Evolutionary conservation across 2,113 vertebrate species (phyloP).

Genomic region (Marmota monax): DNA sequence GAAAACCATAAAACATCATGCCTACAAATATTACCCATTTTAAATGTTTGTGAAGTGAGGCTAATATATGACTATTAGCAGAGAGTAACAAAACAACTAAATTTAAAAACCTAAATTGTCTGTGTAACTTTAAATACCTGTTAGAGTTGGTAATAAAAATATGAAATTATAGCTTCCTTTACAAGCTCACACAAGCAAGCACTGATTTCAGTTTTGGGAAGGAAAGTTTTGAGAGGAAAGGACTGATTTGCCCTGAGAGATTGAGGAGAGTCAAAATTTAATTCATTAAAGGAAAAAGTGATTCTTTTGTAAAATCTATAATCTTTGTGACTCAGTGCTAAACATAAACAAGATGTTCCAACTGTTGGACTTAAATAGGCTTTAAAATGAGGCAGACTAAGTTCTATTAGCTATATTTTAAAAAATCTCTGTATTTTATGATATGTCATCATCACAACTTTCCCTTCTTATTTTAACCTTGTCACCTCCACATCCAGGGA

Average conservation of each 20-base stretch:
- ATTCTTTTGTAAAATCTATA: slow-evolving; percentile 1
- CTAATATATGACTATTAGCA: slow-evolving; percentile 13
- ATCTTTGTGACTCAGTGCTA: not conserved
- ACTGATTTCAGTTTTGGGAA: slow-evolving; percentile 40
- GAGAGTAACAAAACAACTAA: slow-evolving; percentile 6
- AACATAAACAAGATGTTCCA: not conserved
- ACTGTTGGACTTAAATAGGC: not conserved
- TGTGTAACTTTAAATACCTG: not conserved
- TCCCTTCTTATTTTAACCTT: slow-evolving; percentile 15
- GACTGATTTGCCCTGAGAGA: not conserved
- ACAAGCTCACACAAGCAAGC: not conserved
- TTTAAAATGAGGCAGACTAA: slow-evolving; percentile 30
- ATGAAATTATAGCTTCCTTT: not conserved
- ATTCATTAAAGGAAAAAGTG: not conserved
- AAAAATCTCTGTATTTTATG: not conserved
- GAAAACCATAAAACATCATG: not conserved
- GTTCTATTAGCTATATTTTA: not conserved
- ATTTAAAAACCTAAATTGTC: slow-evolving; percentile 41
- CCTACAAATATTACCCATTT: not conserved
- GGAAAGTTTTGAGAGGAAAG: not conserved
- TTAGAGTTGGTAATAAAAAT: slow-evolving; percentile 37
- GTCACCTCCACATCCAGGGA: not conserved
- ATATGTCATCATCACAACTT: not conserved
- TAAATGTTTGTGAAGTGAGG: not conserved
- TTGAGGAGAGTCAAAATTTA: not conserved